These are phyloP conservation scores for Scaptomyza tumidula DNA, from an alignment of 2,888 invertebrate genomes.

Conservation along the genomic window DNA sequence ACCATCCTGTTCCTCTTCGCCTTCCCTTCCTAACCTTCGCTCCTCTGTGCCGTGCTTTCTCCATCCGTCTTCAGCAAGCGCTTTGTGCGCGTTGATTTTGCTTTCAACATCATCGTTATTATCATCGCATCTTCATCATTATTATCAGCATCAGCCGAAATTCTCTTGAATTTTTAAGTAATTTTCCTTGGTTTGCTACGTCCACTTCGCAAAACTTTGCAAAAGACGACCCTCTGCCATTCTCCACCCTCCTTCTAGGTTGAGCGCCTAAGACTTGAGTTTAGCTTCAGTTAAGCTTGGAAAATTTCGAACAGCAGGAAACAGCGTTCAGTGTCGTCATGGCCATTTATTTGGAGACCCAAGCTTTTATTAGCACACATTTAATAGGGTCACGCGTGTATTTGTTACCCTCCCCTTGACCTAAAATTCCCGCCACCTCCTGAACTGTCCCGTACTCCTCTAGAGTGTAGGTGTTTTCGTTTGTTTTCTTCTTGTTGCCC, in stretches of 20 bases:
- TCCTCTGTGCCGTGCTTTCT: background rate
- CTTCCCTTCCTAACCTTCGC: background rate
- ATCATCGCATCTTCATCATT: constrained; percentile 24
- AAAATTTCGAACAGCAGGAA: constrained; percentile 24
- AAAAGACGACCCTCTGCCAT: background rate
- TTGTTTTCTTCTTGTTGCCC: constrained; percentile 43
- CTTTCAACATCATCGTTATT: constrained; percentile 47
- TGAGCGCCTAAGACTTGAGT: constrained; percentile 21
- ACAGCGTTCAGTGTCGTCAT: constrained; percentile 57
- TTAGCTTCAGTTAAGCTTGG: constrained; percentile 28
- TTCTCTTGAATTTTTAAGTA: constrained; percentile 76
- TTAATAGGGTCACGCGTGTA: constrained; percentile 80
- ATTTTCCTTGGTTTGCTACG: constrained; percentile 57
- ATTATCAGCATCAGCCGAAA: constrained; percentile 39
- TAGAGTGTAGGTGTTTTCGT: constrained; percentile 64
- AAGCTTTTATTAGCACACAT: constrained; percentile 79
- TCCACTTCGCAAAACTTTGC: constrained; percentile 37
- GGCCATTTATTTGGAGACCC: constrained; percentile 71
- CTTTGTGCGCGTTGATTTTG: constrained; percentile 72
- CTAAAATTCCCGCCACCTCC: background rate
- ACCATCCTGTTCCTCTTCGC: background rate
- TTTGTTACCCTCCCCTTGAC: constrained; percentile 55
- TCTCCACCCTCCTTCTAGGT: background rate
- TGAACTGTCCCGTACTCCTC: background rate
- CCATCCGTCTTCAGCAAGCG: constrained; percentile 15